Evolutionary conservation across 2,797 vertebrate species (phyloP), one percentile per base, ranked within the genome.

Genomic region (Pitangus sulphuratus): DNA sequence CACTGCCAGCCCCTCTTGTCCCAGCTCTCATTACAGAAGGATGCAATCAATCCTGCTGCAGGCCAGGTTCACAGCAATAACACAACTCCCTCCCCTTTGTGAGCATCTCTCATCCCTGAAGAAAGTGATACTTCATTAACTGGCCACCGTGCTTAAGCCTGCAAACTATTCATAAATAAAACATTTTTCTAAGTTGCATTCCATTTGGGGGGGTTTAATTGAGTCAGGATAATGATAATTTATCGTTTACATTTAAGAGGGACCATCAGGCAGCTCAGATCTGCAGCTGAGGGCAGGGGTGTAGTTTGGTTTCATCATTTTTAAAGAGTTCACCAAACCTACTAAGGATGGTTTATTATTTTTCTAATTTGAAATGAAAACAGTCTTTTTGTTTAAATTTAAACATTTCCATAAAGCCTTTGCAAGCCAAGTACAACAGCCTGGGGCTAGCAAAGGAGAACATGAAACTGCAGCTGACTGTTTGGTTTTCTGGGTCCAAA

Each of bases 311-410:
- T 95, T 87, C 86, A 51, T 83, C 37, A 26, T 91, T 89, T 89
- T 70, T 48, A 50, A 24, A 69, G 84, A 90, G 86, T 83, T 93
- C 81, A 79, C 57, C 71, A 78, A 94, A 75, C 69, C 89, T 84
- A 57, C 68, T 30, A 89, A 64, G 79, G 86, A 56, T 89, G 58
- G 37, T 88, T 83, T 92, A 91, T 93, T 76, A 75, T 89, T 91
- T 94, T 95, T 95, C 72, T 83, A 87, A 87, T 93, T 90, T 80
- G 87, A 96, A 96, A 84, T 83, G 66, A 92, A 97, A 96, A 88
- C 96, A 92, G 76, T 80, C 81, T 51, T 91, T 90, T 92, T 95
- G 90, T 96, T 93, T 93, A 64, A 95, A 89, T 95, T 96, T 94
- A 90, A 96, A 94, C 91, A 86, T 95, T 95, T 95, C 93, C 84